Evolutionary conservation across 2,113 vertebrate genomes (phyloP).

Genomic region (Mixornis gularis): DNA sequence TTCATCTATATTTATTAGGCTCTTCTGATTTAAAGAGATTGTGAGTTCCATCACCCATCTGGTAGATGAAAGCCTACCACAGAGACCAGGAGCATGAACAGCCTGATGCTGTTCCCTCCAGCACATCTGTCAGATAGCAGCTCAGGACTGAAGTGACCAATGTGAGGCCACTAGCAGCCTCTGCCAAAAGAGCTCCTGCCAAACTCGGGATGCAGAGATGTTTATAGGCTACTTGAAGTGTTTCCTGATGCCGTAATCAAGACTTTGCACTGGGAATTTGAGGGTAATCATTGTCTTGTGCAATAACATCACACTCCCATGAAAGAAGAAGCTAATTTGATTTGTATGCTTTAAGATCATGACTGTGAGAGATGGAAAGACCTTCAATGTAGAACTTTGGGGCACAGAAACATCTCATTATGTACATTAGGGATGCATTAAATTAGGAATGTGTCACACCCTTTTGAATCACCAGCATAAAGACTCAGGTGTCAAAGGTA

Average conservation of each 20-base stretch:
- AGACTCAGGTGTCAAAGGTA: not conserved
- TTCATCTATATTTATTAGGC: conserved; percentile 40
- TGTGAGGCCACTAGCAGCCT: not conserved
- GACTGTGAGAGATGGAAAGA: not conserved
- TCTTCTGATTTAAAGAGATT: conserved; percentile 27
- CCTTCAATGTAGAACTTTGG: not conserved
- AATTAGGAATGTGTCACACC: not conserved
- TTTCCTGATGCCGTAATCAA: not conserved
- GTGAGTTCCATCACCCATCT: conserved; percentile 13
- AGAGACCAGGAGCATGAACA: not conserved
- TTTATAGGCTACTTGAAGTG: not conserved
- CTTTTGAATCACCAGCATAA: not conserved
- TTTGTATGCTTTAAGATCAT: not conserved
- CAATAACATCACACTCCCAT: not conserved
- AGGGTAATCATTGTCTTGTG: not conserved
- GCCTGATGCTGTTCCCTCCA: not conserved
- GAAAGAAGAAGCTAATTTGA: not conserved
- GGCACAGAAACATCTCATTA: not conserved
- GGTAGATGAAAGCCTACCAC: not conserved
- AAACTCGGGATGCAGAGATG: not conserved
- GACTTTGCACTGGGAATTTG: not conserved
- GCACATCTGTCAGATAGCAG: conserved; percentile 15
- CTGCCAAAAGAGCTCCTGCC: not conserved
- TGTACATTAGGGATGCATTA: not conserved
- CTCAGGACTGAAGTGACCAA: not conserved